Evolutionary conservation across 1,140 invertebrate genomes (phyloP).

Genomic region (Drosophila parabipectinata): DNA sequence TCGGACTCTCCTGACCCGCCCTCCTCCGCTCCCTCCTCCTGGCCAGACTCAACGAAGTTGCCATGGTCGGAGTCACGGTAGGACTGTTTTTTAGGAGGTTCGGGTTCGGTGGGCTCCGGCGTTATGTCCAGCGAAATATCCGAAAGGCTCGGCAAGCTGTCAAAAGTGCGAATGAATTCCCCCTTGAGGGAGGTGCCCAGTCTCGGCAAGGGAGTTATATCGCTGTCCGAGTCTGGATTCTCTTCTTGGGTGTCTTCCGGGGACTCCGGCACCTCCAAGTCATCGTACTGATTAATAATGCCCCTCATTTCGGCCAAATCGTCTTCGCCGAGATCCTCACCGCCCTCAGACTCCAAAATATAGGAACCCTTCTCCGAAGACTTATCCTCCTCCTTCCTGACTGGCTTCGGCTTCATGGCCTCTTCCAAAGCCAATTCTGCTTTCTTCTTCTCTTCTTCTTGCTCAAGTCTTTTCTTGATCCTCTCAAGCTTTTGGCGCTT

Average conservation of each 20-base stretch:
- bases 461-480: slow-evolving; percentile 12
- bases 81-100: neutral
- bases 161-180: slow-evolving; percentile 21
- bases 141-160: slow-evolving; percentile 28
- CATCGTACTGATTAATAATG: neutral
- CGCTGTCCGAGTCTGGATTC: slow-evolving; percentile 4
- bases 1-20: slow-evolving; percentile 5
- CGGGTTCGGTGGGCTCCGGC: neutral
- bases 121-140: slow-evolving; percentile 23
- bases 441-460: neutral
- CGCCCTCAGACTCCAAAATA: neutral
- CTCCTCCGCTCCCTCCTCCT: neutral
- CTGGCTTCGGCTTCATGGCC: neutral
- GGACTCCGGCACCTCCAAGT: neutral
- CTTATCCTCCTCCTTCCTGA: neutral
- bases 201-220: slow-evolving; percentile 7
- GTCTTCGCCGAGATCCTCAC: neutral
- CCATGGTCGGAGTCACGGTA: neutral
- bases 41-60: neutral
- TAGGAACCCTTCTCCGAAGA: neutral
- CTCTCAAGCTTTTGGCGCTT: slow-evolving; percentile 21
- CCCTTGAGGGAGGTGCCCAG: slow-evolving; percentile 1
- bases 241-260: neutral
- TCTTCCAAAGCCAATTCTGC: neutral
- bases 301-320: slow-evolving; percentile 11